Base-by-base conservation (phyloP, 2,888 invertebrate genomes). In the Choristoneura rosaceana region DNA sequence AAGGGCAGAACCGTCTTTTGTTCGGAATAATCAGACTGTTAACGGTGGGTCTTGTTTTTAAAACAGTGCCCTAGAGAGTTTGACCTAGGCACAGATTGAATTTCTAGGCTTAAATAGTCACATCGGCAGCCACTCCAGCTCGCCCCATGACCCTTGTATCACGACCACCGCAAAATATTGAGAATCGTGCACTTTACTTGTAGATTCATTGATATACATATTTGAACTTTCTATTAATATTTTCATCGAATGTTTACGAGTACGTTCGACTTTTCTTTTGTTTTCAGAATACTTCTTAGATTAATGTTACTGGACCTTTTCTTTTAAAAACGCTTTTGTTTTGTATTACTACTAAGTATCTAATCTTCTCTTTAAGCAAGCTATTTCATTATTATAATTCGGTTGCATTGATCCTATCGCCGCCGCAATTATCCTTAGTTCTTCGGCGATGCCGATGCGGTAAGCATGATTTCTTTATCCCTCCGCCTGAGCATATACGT, bases 11-110 rank as follows among this genome's bases (percentile, higher is more conserved):
- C 77, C 41, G 74, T 71, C 79, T 76, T 81, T 81, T 80, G 81
- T 81, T 78, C 71, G 70, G 67, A 75, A 74, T 76, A 75, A 76
- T 75, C 76, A 76, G 77, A 79, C 76, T 79, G 78, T 76, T 75
- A 80, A 81, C 75, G 67, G 76, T 74, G 64, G 34, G 69, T 55
- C 69, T 63, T 43, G 69, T 73, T 73, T 67, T 71, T 71, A 71
- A 82, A 80, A 78, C 77, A 78, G 78, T 82, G 85, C 82, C 84
- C 82, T 87, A 87, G 88, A 89, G 89, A 90, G 89, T 89, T 88
- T 90, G 87, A 90, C 89, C 90, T 86, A 86, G 85, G 86, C 82
- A 84, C 79, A 83, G 84, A 87, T 89, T 88, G 83, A 87, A 90
- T 86, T 86, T 84, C 83, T 82, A 81, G 82, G 82, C 81, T 83